A percentile compares a stretch with the other conserved stretches of the same genome.
Evolutionary conservation across 1,140 invertebrate genomes (phyloP).

Genomic region (Tachypleus tridentatus): DNA sequence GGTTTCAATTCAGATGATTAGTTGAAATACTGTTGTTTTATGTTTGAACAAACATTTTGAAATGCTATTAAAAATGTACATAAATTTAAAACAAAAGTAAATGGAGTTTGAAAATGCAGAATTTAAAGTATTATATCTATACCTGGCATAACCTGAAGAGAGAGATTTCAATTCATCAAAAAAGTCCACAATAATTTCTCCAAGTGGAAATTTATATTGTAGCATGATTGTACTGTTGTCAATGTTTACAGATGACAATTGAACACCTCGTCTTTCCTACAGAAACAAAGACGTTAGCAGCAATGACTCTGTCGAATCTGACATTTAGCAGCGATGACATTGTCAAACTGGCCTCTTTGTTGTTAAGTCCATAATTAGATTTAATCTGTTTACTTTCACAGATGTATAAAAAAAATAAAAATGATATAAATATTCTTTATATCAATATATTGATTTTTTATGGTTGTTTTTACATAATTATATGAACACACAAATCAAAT

Average conservation of each 20-base stretch:
- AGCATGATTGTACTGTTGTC: slow-evolving; percentile 69
- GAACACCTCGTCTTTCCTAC: slow-evolving; percentile 60
- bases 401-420: background rate
- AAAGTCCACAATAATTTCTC: slow-evolving; percentile 90
- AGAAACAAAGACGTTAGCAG: slow-evolving; percentile 24
- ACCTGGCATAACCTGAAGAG: slow-evolving; percentile 79
- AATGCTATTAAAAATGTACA: too few species aligned
- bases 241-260: slow-evolving; percentile 59
- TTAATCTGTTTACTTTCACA: background rate
- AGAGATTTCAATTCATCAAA: slow-evolving; percentile 82
- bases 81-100: too few species aligned
- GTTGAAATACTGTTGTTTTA: too few species aligned
- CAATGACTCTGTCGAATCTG: background rate
- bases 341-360: too few species aligned
- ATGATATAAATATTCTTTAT: too few species aligned
- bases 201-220: slow-evolving; percentile 71
- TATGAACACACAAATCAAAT: too few species aligned
- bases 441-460: too few species aligned
- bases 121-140: background rate
- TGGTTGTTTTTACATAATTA: too few species aligned
- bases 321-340: too few species aligned
- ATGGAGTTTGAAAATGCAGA: background rate
- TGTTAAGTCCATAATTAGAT: too few species aligned
- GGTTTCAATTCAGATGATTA: too few species aligned
- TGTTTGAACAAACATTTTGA: too few species aligned